A percentile compares a stretch with the other conserved stretches of the same genome.
Conservation (phyloP, 2,888 invertebrate species). For the Dyspetes luteomarginatus region DNA sequence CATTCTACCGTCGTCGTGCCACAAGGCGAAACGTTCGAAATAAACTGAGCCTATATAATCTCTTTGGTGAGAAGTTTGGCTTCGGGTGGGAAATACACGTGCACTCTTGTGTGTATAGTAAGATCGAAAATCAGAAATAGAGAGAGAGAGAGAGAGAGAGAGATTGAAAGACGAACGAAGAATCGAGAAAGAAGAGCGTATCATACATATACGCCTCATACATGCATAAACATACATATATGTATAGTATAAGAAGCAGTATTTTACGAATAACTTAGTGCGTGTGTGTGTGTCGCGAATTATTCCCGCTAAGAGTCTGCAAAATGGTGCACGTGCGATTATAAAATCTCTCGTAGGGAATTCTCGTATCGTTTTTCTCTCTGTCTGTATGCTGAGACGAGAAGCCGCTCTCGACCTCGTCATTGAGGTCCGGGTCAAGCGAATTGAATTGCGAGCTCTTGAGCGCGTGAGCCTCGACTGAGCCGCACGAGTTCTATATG, state of each 20-base stretch:
- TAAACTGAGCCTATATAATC: conserved; percentile 66
- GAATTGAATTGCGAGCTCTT: conserved; percentile 42
- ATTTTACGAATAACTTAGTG: conserved; percentile 13
- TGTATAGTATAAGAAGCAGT: conserved; percentile 7
- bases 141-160: conserved; percentile 26
- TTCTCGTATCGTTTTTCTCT: not conserved
- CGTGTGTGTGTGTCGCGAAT: conserved; percentile 17
- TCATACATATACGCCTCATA: conserved; percentile 65
- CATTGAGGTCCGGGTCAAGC: conserved; percentile 50
- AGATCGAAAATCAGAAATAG: conserved; percentile 67
- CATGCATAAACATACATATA: conserved; percentile 12
- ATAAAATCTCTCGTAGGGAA: not conserved
- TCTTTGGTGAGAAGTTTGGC: conserved; percentile 57
- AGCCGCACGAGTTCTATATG: not conserved
- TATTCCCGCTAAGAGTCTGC: conserved; percentile 31
- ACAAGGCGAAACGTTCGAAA: conserved; percentile 66
- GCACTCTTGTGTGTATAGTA: conserved; percentile 27
- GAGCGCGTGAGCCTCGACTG: conserved; percentile 5
- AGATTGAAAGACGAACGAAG: conserved; percentile 34
- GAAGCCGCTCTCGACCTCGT: conserved; percentile 29
- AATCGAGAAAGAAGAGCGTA: conserved; percentile 54
- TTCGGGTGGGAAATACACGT: conserved; percentile 24
- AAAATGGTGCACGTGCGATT: conserved; percentile 38
- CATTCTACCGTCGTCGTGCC: conserved; percentile 60
- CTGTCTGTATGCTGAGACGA: not conserved